Conservation (phyloP, 2,113 vertebrate genomes). For the Gadus chalcogrammus region DNA sequence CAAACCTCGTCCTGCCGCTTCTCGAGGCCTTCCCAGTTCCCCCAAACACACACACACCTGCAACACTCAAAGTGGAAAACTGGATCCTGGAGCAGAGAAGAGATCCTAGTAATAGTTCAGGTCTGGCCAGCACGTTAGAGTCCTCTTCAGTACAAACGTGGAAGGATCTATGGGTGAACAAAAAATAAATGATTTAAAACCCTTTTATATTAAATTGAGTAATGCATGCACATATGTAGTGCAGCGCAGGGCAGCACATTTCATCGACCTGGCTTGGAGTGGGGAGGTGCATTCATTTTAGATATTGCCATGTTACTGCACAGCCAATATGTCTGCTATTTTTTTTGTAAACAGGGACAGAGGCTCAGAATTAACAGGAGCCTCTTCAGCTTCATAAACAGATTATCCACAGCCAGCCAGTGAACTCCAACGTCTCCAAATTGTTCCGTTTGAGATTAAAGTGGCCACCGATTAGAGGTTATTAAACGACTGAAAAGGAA, state of each 20-base stretch:
- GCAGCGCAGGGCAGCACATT: background rate
- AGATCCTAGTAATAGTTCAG: conserved; percentile 17
- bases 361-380: too few species aligned
- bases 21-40: conserved; percentile 54
- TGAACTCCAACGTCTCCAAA: too few species aligned
- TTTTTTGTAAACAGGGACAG: too few species aligned
- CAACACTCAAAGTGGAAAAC: background rate
- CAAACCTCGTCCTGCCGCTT: conserved; percentile 33
- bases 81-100: background rate
- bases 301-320: too few species aligned
- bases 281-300: too few species aligned
- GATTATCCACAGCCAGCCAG: too few species aligned
- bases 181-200: background rate
- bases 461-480: too few species aligned
- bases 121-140: background rate
- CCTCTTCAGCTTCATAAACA: too few species aligned
- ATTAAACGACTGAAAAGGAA: too few species aligned
- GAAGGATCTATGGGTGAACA: conserved; percentile 28
- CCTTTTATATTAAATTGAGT: background rate
- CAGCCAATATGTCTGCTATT: too few species aligned
- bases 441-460: too few species aligned
- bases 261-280: background rate
- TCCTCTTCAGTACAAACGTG: conserved; percentile 24
- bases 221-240: background rate
- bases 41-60: conserved; percentile 28